Conservation (phyloP, 2,113 vertebrate genomes). For the Hepsetus odoe region DNA sequence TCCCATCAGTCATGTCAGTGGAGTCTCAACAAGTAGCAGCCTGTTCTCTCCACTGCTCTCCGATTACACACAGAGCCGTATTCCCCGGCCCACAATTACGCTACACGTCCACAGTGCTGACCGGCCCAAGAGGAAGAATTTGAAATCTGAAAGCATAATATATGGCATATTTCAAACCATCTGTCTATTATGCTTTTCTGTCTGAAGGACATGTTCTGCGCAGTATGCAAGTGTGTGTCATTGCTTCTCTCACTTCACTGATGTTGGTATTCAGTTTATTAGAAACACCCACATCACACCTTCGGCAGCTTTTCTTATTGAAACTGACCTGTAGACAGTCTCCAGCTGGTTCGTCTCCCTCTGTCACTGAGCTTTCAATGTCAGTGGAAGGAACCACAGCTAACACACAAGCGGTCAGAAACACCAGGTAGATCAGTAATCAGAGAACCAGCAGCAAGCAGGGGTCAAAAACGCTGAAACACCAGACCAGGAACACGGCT, state of each 20-base stretch:
- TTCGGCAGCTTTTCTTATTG: too few relatives aligned
- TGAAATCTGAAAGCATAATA: constrained; percentile 15
- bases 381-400: too few relatives aligned
- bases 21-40: constrained; percentile 32
- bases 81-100: constrained; percentile 9
- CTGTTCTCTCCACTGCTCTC: constrained; percentile 33
- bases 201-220: neutral
- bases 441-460: too few relatives aligned
- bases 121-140: constrained; percentile 4
- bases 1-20: constrained; percentile 42
- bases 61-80: constrained; percentile 24
- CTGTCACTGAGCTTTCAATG: too few relatives aligned
- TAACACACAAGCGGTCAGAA: too few relatives aligned
- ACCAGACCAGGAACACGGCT: too few relatives aligned
- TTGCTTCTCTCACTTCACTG: neutral
- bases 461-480: too few relatives aligned
- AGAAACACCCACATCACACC: too few relatives aligned
- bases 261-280: too few relatives aligned
- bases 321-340: too few relatives aligned
- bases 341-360: too few relatives aligned
- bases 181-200: constrained; percentile 23
- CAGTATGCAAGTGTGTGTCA: neutral
- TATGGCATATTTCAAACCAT: neutral
- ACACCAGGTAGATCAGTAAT: too few relatives aligned
- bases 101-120: neutral